Conservation (phyloP, 1,140 invertebrate genomes). For the Dreissena polymorpha region DNA sequence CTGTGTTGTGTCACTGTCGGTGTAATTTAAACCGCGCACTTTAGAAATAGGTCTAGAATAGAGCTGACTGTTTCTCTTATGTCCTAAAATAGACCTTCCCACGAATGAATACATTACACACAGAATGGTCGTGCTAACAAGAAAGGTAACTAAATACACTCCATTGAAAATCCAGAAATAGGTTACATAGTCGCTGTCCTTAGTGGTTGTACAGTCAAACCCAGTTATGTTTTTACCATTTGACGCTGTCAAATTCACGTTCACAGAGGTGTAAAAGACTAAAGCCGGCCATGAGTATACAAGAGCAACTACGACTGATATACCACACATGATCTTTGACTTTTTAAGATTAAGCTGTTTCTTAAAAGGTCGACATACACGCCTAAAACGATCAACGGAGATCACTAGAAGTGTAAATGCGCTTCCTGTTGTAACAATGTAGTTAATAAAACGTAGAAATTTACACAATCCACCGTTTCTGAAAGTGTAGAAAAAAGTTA, state of each 20-base stretch:
- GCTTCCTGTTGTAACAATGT: conserved; percentile 54
- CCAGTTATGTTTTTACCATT: not conserved
- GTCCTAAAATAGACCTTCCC: not conserved
- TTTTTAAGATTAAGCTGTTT: conserved; percentile 35
- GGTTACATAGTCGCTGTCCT: not conserved
- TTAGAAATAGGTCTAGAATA: not conserved
- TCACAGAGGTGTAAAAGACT: not conserved
- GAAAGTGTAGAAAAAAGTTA: conserved; percentile 58
- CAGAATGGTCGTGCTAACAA: not conserved
- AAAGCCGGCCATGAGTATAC: conserved; percentile 27
- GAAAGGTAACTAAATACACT: conserved; percentile 14
- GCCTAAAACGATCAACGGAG: conserved; percentile 60
- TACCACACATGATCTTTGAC: conserved; percentile 25
- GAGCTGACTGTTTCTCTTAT: not conserved
- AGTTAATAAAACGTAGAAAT: conserved; percentile 52
- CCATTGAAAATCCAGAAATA: conserved; percentile 34
- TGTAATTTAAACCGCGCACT: no score
- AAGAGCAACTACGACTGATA: not conserved
- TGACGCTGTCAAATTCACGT: not conserved
- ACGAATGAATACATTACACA: conserved; percentile 17
- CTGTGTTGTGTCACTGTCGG: no score
- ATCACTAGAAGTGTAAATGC: conserved; percentile 59
- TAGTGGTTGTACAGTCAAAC: conserved; percentile 23
- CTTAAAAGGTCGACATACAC: conserved; percentile 61
- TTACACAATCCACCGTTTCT: conserved; percentile 51